Conservation (phyloP, 2,113 vertebrate genomes). For the Heptranchias perlo region DNA sequence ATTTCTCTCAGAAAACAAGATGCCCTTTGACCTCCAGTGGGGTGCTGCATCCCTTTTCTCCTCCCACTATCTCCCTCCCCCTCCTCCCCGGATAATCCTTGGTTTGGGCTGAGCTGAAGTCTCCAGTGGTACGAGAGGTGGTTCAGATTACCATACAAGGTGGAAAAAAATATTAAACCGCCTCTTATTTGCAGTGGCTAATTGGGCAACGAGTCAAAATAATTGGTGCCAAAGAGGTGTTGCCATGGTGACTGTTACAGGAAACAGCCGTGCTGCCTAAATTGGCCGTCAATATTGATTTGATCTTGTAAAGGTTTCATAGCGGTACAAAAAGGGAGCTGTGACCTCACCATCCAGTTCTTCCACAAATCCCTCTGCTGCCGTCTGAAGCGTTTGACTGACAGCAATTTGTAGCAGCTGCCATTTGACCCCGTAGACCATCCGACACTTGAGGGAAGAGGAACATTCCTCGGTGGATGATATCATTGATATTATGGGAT, state of each 20-base stretch:
- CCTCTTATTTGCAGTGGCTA: not conserved
- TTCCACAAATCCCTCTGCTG: constrained; percentile 21
- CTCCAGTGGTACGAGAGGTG: not conserved
- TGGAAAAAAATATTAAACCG: not conserved
- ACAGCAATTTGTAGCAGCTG: constrained; percentile 16
- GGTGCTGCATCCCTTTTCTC: not conserved
- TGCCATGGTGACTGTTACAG: not conserved
- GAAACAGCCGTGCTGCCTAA: not conserved
- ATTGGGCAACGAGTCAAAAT: constrained; percentile 5
- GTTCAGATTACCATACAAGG: not conserved
- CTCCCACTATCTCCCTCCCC: not conserved
- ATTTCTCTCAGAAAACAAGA: not conserved
- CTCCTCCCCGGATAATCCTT: not conserved
- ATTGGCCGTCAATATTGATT: constrained; percentile 4
- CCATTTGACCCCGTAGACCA: not conserved
- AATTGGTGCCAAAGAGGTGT: constrained; percentile 1
- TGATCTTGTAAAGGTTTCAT: constrained; percentile 16
- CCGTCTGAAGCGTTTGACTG: not conserved
- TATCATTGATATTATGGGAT: not conserved
- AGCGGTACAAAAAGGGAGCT: not conserved
- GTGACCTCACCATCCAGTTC: constrained; percentile 7
- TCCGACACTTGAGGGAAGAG: constrained; percentile 21
- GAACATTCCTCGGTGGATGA: constrained; percentile 6
- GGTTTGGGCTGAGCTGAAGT: not conserved
- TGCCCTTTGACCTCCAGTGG: not conserved